phyloP scores from a whole-genome alignment of 37 sponge, comb jelly and placozoan genomes.

The Diacarnus erythraeanus region DNA sequence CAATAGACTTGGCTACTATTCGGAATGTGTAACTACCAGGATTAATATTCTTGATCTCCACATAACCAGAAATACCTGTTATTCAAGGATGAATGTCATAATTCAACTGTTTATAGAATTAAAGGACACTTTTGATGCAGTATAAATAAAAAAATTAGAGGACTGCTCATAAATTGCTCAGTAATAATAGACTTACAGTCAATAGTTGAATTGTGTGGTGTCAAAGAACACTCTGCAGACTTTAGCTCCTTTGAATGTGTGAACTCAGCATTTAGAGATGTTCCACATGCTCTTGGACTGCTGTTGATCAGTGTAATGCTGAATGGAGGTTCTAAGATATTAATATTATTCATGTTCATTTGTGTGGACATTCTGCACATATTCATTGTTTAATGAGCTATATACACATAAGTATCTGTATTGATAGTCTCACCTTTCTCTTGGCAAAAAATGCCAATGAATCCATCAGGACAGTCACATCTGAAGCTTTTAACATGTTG shows the following conservation, averaged over 20 bases:
- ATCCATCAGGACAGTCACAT: constrained; percentile 31
- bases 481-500: constrained; percentile 11
- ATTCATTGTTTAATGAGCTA: too few species aligned
- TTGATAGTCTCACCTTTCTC: constrained; percentile 1
- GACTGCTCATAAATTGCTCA: neutral
- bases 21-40: neutral
- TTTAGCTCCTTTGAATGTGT: neutral
- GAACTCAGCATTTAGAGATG: neutral
- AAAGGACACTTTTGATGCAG: neutral
- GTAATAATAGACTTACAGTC: neutral
- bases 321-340: neutral
- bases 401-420: neutral
- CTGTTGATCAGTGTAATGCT: neutral
- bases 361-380: too few species aligned
- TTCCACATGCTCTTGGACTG: neutral
- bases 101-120: too few species aligned
- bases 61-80: neutral
- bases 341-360: too few species aligned
- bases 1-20: neutral
- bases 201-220: neutral
- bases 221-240: neutral
- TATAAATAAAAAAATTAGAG: too few species aligned
- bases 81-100: too few species aligned
- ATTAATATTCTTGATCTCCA: neutral
- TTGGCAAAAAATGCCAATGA: constrained; percentile 48